phyloP scores from a whole-genome alignment of 2,113 vertebrate species.

The Pluvianellus socialis region DNA sequence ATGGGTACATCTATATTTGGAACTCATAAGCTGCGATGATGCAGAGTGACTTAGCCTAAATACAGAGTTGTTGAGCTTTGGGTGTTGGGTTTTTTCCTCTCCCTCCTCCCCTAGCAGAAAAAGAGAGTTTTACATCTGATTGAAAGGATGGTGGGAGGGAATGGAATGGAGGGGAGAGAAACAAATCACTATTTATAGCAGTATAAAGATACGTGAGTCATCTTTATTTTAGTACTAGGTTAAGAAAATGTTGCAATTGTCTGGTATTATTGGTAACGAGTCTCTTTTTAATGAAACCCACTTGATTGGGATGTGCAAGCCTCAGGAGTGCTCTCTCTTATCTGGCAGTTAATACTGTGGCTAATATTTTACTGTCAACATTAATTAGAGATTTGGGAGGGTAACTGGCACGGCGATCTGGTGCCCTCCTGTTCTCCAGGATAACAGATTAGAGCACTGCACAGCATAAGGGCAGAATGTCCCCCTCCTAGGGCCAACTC shows the following conservation, averaged over 20 bases:
- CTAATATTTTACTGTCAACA: slow-evolving; percentile 25
- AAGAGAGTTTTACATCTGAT: not conserved
- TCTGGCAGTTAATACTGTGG: not conserved
- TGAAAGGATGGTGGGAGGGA: not conserved
- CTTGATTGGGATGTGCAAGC: not conserved
- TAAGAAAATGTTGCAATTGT: slow-evolving; percentile 1
- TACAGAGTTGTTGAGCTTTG: not conserved
- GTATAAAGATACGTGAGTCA: not conserved
- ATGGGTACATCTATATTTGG: not conserved
- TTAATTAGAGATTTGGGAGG: slow-evolving; percentile 16
- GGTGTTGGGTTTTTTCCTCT: not conserved
- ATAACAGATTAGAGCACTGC: not conserved
- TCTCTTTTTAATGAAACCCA: not conserved
- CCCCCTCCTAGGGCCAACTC: not conserved
- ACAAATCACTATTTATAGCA: not conserved
- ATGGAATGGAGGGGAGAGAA: not conserved
- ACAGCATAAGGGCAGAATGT: not conserved
- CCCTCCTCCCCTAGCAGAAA: not conserved
- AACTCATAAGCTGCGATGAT: not conserved
- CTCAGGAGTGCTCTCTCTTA: slow-evolving; percentile 8
- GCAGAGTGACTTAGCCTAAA: not conserved
- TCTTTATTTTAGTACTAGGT: not conserved
- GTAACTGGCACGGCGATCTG: not conserved
- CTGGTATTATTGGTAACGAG: not conserved
- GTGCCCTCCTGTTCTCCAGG: not conserved